Evolutionary conservation across 2,888 invertebrate genomes (phyloP).

Genomic region (Sesia bembeciformis): DNA sequence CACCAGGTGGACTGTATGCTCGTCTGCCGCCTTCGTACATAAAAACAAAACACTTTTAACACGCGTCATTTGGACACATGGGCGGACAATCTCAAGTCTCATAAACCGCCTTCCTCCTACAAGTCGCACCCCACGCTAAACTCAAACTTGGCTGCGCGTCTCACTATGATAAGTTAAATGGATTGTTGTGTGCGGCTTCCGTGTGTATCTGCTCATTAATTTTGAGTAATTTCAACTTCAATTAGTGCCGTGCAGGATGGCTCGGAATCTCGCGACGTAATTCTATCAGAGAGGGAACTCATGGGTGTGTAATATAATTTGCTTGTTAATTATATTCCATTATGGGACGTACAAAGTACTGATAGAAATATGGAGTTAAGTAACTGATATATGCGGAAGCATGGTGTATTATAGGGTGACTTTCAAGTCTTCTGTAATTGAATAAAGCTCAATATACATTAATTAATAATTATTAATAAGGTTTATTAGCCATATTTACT

Average conservation of each 20-base stretch:
- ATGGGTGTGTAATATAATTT: background rate
- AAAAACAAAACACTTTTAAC: too few relatives aligned
- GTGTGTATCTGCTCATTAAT: slow-evolving; percentile 18
- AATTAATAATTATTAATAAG: too few relatives aligned
- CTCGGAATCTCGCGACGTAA: background rate
- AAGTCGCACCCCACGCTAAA: background rate
- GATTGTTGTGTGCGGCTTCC: slow-evolving; percentile 14
- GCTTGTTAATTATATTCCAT: background rate
- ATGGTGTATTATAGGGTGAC: too few relatives aligned
- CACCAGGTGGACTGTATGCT: too few relatives aligned
- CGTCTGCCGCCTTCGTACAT: too few relatives aligned
- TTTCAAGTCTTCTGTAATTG: too few relatives aligned
- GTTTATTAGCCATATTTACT: too few relatives aligned
- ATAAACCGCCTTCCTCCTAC: background rate
- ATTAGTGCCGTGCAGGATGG: slow-evolving; percentile 12
- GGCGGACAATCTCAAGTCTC: too few relatives aligned
- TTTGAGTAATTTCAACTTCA: slow-evolving; percentile 21
- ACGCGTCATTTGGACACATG: too few relatives aligned
- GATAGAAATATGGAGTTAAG: too few relatives aligned
- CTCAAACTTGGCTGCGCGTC: slow-evolving; percentile 9
- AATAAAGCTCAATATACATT: too few relatives aligned
- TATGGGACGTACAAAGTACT: background rate
- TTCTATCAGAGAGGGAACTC: background rate
- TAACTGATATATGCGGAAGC: too few relatives aligned
- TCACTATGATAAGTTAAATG: slow-evolving; percentile 24